These are phyloP conservation scores for Phortica variegata DNA, from an alignment of 1,140 invertebrate species.

Conservation along the genomic window DNA sequence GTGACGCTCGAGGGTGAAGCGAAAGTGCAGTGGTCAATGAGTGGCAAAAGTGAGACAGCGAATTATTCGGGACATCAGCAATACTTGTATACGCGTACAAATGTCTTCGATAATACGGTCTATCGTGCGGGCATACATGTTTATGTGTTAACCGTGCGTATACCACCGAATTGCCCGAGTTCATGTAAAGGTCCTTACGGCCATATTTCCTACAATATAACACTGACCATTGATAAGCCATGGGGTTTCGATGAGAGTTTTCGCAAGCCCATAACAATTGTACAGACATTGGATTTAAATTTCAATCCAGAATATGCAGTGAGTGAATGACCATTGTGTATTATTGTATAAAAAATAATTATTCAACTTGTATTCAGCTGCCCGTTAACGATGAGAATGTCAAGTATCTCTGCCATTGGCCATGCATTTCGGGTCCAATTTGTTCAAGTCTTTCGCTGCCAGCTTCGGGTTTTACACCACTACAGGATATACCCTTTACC, in stretches of 20 bases:
- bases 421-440: conserved; percentile 49
- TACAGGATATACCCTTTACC: conserved; percentile 43
- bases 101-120: conserved; percentile 55
- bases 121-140: conserved; percentile 62
- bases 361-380: conserved; percentile 18
- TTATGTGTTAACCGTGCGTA: conserved; percentile 57
- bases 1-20: conserved; percentile 51
- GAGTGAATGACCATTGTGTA: too few relatives aligned
- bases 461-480: conserved; percentile 41
- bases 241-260: conserved; percentile 75
- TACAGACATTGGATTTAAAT: conserved; percentile 73
- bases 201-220: conserved; percentile 68
- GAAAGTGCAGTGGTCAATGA: conserved; percentile 54
- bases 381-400: conserved; percentile 46
- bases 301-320: conserved; percentile 56
- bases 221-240: conserved; percentile 69
- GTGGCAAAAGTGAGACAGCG: conserved; percentile 48
- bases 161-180: conserved; percentile 65
- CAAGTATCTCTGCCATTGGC: conserved; percentile 54
- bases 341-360: too few relatives aligned
- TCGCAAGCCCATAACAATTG: conserved; percentile 71
- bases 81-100: conserved; percentile 49
- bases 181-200: conserved; percentile 74
- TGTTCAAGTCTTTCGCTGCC: conserved; percentile 34
- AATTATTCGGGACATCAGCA: conserved; percentile 51